Percentiles rank a stretch among this genome's conserved stretches.
These are phyloP conservation scores for Sander vitreus DNA, from an alignment of 2,113 vertebrate species.

Conservation along the genomic window DNA sequence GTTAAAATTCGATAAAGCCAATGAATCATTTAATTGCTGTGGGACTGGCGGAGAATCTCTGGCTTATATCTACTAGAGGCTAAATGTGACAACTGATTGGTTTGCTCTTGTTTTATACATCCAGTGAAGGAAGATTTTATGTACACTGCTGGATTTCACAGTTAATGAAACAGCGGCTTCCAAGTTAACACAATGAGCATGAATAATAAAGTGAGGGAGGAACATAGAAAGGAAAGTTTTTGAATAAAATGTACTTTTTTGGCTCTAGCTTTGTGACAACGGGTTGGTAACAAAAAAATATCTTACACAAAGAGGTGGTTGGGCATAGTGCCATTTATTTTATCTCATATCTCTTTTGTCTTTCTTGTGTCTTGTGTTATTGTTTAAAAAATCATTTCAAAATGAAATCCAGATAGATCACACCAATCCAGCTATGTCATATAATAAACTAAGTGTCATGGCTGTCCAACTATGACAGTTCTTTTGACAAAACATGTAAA, in stretches of 20 bases:
- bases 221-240: constrained; percentile 38
- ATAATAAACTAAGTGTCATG: background rate
- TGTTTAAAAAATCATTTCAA: constrained; percentile 18
- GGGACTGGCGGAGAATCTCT: constrained; percentile 77
- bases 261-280: constrained; percentile 10
- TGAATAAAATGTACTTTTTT: constrained; percentile 14
- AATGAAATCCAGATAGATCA: constrained; percentile 22
- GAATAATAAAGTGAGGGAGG: constrained; percentile 54
- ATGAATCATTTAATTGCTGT: constrained; percentile 86
- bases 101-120: constrained; percentile 76
- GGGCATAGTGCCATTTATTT: background rate
- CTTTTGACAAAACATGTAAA: background rate
- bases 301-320: background rate
- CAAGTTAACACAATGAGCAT: constrained; percentile 54
- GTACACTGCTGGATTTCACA: constrained; percentile 50
- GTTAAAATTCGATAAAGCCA: constrained; percentile 84
- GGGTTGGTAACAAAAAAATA: background rate
- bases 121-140: constrained; percentile 58
- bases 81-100: constrained; percentile 77
- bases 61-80: constrained; percentile 71
- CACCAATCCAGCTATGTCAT: background rate
- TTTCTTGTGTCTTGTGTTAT: background rate
- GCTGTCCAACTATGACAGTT: constrained; percentile 20
- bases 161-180: constrained; percentile 52
- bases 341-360: background rate